A percentile compares a stretch with the other conserved stretches of the same genome.
Conservation (phyloP, 2,888 invertebrate genomes). For the Drosophila hamatofila region DNA sequence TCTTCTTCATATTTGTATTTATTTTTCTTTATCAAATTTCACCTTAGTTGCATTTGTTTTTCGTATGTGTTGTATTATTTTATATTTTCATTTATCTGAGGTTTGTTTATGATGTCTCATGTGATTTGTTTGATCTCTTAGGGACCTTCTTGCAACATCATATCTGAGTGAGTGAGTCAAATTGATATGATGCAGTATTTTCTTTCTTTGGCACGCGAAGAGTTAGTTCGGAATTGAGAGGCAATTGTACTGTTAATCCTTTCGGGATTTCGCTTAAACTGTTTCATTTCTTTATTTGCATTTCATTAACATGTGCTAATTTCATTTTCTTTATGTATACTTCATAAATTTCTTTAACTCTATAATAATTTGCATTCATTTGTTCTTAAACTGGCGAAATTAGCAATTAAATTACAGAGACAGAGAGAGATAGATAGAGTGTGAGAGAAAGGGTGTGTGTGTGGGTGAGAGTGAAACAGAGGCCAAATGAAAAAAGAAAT, state of each 20-base stretch:
- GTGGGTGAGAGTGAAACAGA: not conserved
- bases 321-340: constrained; percentile 55
- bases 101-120: constrained; percentile 19
- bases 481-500: constrained; percentile 4
- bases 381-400: constrained; percentile 40
- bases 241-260: constrained; percentile 28
- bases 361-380: constrained; percentile 19
- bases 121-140: constrained; percentile 11
- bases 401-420: constrained; percentile 21
- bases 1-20: constrained; percentile 5
- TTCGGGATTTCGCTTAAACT: constrained; percentile 14
- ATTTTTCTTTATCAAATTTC: constrained; percentile 55
- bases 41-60: constrained; percentile 72
- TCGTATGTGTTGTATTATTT: constrained; percentile 15
- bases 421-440: not conserved
- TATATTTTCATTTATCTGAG: constrained; percentile 5
- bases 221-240: constrained; percentile 41
- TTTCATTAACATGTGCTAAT: constrained; percentile 75
- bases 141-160: constrained; percentile 53
- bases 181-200: constrained; percentile 65
- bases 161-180: constrained; percentile 62
- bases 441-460: not conserved
- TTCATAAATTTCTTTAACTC: constrained; percentile 51
- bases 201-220: constrained; percentile 62
- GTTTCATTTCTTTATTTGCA: constrained; percentile 68